Percentiles rank a stretch among this genome's conserved stretches.
Conservation (phyloP, 2,113 vertebrate genomes). For the Oceanites oceanicus region DNA sequence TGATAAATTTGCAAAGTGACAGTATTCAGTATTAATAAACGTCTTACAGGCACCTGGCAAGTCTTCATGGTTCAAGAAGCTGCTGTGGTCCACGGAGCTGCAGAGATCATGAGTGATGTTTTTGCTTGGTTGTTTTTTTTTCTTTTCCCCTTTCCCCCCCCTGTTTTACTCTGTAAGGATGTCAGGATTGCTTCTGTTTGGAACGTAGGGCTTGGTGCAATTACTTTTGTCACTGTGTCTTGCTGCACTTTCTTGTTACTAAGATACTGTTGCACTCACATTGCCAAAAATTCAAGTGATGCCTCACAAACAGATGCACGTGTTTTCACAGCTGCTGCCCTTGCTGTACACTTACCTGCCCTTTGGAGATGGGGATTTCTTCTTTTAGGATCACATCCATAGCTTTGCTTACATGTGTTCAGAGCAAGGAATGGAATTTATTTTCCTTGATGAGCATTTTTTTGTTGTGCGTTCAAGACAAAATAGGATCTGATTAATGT, state of each 20-base stretch:
- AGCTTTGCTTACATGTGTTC: not conserved
- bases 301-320: not conserved
- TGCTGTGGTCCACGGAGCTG: not conserved
- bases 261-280: not conserved
- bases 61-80: not conserved
- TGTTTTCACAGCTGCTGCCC: not conserved
- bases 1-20: not conserved
- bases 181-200: not conserved
- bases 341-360: not conserved
- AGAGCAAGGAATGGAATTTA: not conserved
- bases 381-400: not conserved
- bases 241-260: not conserved
- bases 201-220: not conserved
- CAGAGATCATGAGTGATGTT: not conserved
- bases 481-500: not conserved
- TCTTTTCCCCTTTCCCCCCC: rapidly evolving
- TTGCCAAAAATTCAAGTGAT: not conserved
- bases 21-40: not conserved
- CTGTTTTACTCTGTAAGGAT: not conserved
- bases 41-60: not conserved
- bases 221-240: not conserved
- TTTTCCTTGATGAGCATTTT: not conserved
- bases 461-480: not conserved
- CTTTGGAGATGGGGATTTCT: not conserved
- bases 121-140: not conserved